A percentile compares a stretch with the other conserved stretches of the same genome.
Conservation (phyloP, 2,113 vertebrate genomes). For the Takifugu bimaculatus region DNA sequence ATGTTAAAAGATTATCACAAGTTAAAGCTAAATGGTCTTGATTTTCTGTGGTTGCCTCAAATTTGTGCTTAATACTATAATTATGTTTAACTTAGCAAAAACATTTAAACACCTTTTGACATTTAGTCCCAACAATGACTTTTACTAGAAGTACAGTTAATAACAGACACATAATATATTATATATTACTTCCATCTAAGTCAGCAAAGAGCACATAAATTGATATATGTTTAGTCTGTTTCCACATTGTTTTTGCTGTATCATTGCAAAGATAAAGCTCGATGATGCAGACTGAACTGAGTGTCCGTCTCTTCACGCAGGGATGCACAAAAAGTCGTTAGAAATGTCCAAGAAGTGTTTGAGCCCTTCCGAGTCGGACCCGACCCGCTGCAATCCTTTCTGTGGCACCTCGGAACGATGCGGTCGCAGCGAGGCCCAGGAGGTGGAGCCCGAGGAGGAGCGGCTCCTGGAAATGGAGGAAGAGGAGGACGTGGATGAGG, state of each 20-base stretch:
- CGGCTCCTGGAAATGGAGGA: constrained; percentile 30
- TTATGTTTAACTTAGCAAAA: no score
- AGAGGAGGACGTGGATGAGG: constrained; percentile 61
- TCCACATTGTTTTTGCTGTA: no score
- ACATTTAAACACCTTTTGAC: no score
- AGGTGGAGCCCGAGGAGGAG: constrained; percentile 25
- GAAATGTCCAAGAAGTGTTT: constrained; percentile 79
- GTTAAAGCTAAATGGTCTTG: no score
- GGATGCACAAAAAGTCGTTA: constrained; percentile 94
- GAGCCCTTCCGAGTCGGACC: constrained; percentile 67
- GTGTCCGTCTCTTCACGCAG: constrained; percentile 64
- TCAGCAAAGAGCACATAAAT: no score
- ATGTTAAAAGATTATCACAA: background rate
- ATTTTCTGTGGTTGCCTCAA: no score
- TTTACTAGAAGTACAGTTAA: no score
- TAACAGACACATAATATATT: no score
- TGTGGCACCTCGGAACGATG: constrained; percentile 44
- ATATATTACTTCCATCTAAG: no score
- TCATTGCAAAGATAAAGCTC: no score
- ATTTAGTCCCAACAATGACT: no score
- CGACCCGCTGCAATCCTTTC: constrained; percentile 61
- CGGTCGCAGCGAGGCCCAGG: constrained; percentile 26
- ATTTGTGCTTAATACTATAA: no score
- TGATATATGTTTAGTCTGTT: background rate
- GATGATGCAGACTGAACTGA: constrained; percentile 16